Conservation (phyloP, 2,797 vertebrate genomes). For the Muraenolepis orangiensis region DNA sequence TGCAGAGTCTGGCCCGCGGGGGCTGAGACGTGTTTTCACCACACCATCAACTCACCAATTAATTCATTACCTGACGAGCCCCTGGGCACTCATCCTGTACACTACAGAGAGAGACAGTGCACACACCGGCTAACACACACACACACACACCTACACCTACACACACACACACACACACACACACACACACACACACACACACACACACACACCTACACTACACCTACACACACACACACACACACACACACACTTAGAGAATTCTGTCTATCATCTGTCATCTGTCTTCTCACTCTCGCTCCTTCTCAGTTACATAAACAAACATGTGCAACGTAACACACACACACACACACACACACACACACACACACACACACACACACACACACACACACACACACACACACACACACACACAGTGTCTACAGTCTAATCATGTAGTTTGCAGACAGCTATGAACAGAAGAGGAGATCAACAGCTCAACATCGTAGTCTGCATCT, state of each 20-base stretch:
- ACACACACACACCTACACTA: neutral
- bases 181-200: too few species aligned
- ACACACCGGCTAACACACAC: too few species aligned
- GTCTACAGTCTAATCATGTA: neutral
- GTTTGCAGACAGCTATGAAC: slow-evolving; percentile 44
- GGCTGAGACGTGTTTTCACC: slow-evolving; percentile 51
- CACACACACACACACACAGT: slow-evolving; percentile 16
- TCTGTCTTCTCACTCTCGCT: neutral
- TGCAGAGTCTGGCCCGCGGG: slow-evolving; percentile 42
- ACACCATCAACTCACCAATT: slow-evolving; percentile 57
- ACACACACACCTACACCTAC: too few species aligned
- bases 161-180: too few species aligned
- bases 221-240: too few species aligned
- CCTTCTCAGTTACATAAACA: slow-evolving; percentile 11
- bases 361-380: slow-evolving; percentile 21
- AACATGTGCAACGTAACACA: slow-evolving; percentile 21
- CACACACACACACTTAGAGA: neutral
- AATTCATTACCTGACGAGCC: slow-evolving; percentile 63
- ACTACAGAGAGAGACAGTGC: slow-evolving; percentile 30
- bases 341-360: slow-evolving; percentile 12
- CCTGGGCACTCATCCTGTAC: slow-evolving; percentile 42
- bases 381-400: slow-evolving; percentile 12
- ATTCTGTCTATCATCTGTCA: neutral
- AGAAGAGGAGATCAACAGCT: slow-evolving; percentile 20
- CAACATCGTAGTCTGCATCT: neutral